Conservation (phyloP, 2,797 vertebrate species). For the Epinephelus awoara region DNA sequence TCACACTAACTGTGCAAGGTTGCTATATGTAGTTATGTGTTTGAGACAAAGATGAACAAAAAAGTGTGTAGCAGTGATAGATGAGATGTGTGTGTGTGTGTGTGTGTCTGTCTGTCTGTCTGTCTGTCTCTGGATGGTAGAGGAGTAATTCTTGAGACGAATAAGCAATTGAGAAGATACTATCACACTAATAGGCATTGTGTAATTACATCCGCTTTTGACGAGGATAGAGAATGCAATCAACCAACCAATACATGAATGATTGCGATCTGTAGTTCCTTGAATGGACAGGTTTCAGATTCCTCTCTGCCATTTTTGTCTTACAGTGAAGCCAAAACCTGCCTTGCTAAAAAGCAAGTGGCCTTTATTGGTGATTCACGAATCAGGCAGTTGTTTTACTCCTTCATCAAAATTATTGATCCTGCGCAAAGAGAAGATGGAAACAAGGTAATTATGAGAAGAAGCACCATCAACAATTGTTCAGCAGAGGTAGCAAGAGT, state of each 20-base stretch:
- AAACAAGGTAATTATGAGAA: conserved; percentile 89
- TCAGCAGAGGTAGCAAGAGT: neutral
- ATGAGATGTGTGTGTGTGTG: neutral
- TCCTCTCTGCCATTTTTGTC: conserved; percentile 40
- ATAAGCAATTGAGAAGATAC: neutral
- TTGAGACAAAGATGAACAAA: conserved; percentile 1
- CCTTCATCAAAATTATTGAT: conserved; percentile 94
- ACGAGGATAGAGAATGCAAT: neutral
- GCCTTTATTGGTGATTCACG: conserved; percentile 96
- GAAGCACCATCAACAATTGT: neutral
- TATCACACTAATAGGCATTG: neutral
- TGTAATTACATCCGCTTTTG: conserved; percentile 23
- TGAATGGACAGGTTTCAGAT: neutral
- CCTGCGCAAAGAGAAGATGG: conserved; percentile 91
- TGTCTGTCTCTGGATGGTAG: neutral
- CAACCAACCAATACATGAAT: neutral
- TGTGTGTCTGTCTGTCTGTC: neutral
- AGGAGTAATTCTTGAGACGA: neutral
- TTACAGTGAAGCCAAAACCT: conserved; percentile 95
- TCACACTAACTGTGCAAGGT: conserved; percentile 25
- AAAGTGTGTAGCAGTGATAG: neutral
- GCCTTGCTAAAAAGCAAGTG: conserved; percentile 91
- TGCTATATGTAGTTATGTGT: conserved; percentile 5
- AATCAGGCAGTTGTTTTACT: conserved; percentile 95
- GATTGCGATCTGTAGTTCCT: conserved; percentile 18